Base-by-base conservation (phyloP, 2,888 invertebrate genomes). In the Ethmia dodecea region DNA sequence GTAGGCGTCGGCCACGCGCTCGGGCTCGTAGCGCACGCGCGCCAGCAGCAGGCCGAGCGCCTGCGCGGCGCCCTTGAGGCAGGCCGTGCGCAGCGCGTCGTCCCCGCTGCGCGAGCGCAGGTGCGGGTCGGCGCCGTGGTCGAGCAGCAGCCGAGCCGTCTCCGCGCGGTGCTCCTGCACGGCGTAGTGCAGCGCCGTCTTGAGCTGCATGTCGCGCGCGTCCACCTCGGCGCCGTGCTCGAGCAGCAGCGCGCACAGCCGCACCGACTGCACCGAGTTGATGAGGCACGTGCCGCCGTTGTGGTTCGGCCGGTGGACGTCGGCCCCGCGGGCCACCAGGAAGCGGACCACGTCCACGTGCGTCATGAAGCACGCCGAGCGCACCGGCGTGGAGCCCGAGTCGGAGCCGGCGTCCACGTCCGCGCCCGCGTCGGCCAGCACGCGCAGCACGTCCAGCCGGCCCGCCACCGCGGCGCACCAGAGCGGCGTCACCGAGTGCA, bases 271-370 rank as follows among this genome's bases (percentile, higher is more conserved):
- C 45, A 97, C 96, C 1, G 95, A 93, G 80, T 97, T 97, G 55
- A 97, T 97, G 43, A 97, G 88, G 73, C 97, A 97, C 1, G 97
- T 96, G 40, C 97, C 97, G 38, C 97, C 97, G 77, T 94, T 95
- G 69, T 94, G 93, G 79, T 97, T 97, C 3, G 96, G 90, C 50
- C 90, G 90, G 53, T 92, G 90, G 49, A 95, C 91, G 74, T 95
- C 93, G n/a, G 95, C 95, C 42, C 94, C 94, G 66, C 92, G 90
- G 62, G 90, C 88, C 31, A 93, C 92, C 49, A 95, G 86, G 72
- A 89, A 92, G 49, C 90, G 89, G 35, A 95, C 95, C 66, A 77
- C 92, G 12, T 33, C 93, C 41, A 92, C 78, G 78, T 95, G 93
- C 41, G 95, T 93, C 96, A 96, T 95, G 78, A 95, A 97, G 76